Base-by-base conservation (phyloP, 2,113 vertebrate species). In the Rallus limicola region DNA sequence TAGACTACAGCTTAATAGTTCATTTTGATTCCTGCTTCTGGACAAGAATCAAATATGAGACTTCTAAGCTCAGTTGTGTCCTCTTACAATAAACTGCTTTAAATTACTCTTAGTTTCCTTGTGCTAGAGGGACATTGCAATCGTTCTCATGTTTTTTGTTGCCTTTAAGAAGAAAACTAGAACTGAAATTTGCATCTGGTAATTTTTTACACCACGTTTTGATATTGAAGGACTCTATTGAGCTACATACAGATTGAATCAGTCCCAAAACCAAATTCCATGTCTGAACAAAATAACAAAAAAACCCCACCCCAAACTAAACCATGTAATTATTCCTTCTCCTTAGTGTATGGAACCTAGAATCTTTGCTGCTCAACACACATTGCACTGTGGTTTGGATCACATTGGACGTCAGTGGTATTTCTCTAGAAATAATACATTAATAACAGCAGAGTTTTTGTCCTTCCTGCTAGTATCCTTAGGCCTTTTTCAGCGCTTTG, bases 21-120 rank as follows among this genome's bases (percentile, higher is more conserved):
- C 92, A 91, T 96, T 95, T 97, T 97, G 94, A 95, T 94, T 96
- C 80, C 58, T 96, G 53, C 93, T 97, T 97, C 95, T 97, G 96
- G 95, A 90, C 42, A 28, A 7, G 65, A 95, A 28, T 97, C 94
- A 97, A 96, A 92, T 96, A 96, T 85, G 94, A 96, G 90, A 93
- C 77, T 90, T 97, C 68, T 92, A 79, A 93, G 80, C 89, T 97
- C 72, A 83, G 55, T 94, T 97, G 90, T 94, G 91, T 95, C 89
- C 38, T 94, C 93, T 95, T 95, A 44, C 18, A 81, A 67, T 81
- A 80, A 82, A 81, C 42, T 86, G 2, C 23, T 70, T 95, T 46
- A 86, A 89, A 75, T 91, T 59, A 46, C 15, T 92, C 5, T 83
- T 83, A 29, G 9, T 87, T 87, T 50, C 5, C 16, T 74, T 86